Base-by-base conservation (phyloP, 1,140 invertebrate genomes). In the Eueides isabella region DNA sequence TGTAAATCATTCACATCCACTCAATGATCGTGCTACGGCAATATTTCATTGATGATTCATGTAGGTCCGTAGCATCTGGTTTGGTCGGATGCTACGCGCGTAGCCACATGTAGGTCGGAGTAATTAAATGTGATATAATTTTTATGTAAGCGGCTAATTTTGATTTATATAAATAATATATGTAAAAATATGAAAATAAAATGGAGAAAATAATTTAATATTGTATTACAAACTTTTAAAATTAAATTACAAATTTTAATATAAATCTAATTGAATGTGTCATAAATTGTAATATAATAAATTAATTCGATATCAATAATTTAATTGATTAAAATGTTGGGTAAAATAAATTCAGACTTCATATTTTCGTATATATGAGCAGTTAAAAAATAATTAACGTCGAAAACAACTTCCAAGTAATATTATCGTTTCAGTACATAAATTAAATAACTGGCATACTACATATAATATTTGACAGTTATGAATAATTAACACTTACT, bases 41-140 rank as follows among this genome's bases (percentile, higher is more conserved):
- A 72, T 44, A 48, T 73, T 75, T 73, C 75, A 77, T 80, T 73
- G 73, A 75, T 68, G 71, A 65, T 71, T 70, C 41, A 63, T 64
- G 33, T 64, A 72, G 28, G 28, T 65, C 5, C 41, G 16, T 44
- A 30, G 26, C 66, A 67, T 67, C 66, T 44, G 66, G n/a, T 33
- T 23, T 1, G 9, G 31, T 4, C 14, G 35, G 35, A 6, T 28
- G 28, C 48, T 63, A 75, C 73, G 76, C 78, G 72, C 69, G 67
- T 79, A 74, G 72, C 69, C 69, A 74, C 63, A 72, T 72, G 71
- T 72, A 67, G 30, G 41, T 48, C 64, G 65, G 19, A 48, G 64
- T 23, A 44, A 28, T 23, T 48, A 48, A n/a, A 23, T 48, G 41
- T 7, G 41, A 48, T 48, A 23, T 23, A 48, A 48, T 48, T 23